Evolutionary conservation across 2,797 vertebrate genomes (phyloP).

Genomic region (Cercopithecus hamlyni): DNA sequence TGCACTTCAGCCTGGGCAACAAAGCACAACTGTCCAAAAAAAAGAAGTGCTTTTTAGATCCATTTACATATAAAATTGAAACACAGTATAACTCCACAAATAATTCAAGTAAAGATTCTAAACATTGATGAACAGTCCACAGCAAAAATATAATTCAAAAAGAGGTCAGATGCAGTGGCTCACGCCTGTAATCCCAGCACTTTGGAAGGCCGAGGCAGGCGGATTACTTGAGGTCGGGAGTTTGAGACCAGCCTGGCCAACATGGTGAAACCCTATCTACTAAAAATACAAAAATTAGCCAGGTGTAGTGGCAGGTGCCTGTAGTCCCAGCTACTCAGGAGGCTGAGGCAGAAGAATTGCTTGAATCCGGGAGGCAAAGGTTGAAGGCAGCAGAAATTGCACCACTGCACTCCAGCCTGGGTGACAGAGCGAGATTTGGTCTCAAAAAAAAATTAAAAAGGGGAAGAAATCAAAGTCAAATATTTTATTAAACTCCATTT

Average conservation of each 20-base stretch:
- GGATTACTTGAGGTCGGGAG: not conserved
- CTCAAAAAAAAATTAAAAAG: not conserved
- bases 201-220: not conserved
- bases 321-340: not conserved
- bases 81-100: slow-evolving; percentile 15
- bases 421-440: not conserved
- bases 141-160: not conserved
- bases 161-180: not conserved
- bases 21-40: not conserved
- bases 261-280: not conserved
- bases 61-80: not conserved
- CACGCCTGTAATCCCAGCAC: not conserved
- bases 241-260: not conserved
- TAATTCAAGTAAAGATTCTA: slow-evolving; percentile 41
- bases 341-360: not conserved
- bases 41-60: not conserved
- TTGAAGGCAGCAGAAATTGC: not conserved
- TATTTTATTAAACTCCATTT: not conserved
- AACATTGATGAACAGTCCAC: not conserved
- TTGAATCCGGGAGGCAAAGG: not conserved
- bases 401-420: not conserved
- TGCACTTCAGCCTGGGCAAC: not conserved
- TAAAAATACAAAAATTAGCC: not conserved
- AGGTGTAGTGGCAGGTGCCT: not conserved
- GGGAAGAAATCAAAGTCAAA: not conserved